Conservation (phyloP, 1,140 invertebrate species). For the Drosophila nigromelanica region DNA sequence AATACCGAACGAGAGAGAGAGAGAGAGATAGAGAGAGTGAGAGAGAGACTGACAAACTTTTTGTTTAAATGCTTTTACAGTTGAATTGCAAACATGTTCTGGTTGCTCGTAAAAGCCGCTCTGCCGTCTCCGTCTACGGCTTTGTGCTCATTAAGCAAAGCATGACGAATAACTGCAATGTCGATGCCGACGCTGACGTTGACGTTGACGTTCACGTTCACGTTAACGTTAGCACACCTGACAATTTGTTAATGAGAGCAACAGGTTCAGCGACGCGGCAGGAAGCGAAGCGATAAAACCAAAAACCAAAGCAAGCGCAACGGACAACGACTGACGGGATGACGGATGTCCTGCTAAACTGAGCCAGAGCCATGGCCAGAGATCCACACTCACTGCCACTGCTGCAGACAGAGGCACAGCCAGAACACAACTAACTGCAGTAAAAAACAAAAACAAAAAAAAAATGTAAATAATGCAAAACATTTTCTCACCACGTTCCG, state of each 20-base stretch:
- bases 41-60: conserved; percentile 44
- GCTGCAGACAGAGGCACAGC: too few relatives aligned
- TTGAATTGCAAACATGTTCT: conserved; percentile 65
- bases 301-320: conserved; percentile 73
- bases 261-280: conserved; percentile 60
- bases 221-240: conserved; percentile 63
- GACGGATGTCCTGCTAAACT: conserved; percentile 73
- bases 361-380: conserved; percentile 2
- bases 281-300: conserved; percentile 78
- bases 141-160: conserved; percentile 71
- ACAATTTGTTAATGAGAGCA: conserved; percentile 83
- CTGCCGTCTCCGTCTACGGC: conserved; percentile 6
- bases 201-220: conserved; percentile 27
- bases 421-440: conserved; percentile 29
- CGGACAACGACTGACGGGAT: conserved; percentile 44
- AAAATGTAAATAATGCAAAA: conserved; percentile 82
- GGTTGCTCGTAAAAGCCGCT: conserved; percentile 19
- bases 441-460: conserved; percentile 10
- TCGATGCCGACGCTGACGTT: conserved; percentile 19
- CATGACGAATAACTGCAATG: conserved; percentile 76
- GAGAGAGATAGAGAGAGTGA: not conserved
- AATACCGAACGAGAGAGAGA: not conserved
- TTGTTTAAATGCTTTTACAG: conserved; percentile 73
- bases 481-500: conserved; percentile 80
- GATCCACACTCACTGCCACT: too few relatives aligned